Evolutionary conservation across 2,888 invertebrate genomes (phyloP).

Genomic region (Hesperia comma): DNA sequence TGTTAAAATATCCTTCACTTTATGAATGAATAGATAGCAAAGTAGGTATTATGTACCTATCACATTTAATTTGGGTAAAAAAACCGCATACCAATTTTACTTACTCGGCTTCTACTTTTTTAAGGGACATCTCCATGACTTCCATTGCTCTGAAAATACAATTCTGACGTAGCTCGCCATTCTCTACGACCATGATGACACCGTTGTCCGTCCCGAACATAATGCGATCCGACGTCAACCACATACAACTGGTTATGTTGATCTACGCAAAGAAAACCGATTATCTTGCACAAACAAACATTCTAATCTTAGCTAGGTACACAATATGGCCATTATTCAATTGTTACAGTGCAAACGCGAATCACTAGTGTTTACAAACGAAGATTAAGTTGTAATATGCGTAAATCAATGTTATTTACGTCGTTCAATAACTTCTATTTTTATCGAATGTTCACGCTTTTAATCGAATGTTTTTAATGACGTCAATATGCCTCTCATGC

Average conservation of each 20-base stretch:
- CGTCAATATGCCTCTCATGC: conserved; percentile 7
- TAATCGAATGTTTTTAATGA: neutral
- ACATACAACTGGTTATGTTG: conserved; percentile 89
- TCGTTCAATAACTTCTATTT: conserved; percentile 5
- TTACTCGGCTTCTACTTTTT: conserved; percentile 84
- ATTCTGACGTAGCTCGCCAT: conserved; percentile 90
- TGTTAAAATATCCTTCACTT: too few species aligned
- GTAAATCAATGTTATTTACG: neutral
- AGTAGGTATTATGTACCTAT: too few species aligned
- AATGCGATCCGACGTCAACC: conserved; percentile 93
- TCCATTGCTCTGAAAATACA: conserved; percentile 86
- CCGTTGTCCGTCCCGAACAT: conserved; percentile 92
- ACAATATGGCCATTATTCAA: conserved; percentile 18
- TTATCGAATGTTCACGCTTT: neutral
- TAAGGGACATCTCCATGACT: conserved; percentile 84
- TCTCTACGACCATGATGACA: conserved; percentile 91
- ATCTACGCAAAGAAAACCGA: conserved; percentile 67
- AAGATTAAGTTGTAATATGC: neutral
- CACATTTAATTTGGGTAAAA: too few species aligned
- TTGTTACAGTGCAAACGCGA: neutral
- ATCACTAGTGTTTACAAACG: neutral
- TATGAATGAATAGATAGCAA: too few species aligned
- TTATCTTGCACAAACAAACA: conserved; percentile 2
- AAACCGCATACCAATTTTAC: conserved; percentile 40
- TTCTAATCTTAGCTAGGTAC: neutral